Base-by-base conservation (phyloP, 2,888 invertebrate genomes). In the Aproaerema taeniolella region DNA sequence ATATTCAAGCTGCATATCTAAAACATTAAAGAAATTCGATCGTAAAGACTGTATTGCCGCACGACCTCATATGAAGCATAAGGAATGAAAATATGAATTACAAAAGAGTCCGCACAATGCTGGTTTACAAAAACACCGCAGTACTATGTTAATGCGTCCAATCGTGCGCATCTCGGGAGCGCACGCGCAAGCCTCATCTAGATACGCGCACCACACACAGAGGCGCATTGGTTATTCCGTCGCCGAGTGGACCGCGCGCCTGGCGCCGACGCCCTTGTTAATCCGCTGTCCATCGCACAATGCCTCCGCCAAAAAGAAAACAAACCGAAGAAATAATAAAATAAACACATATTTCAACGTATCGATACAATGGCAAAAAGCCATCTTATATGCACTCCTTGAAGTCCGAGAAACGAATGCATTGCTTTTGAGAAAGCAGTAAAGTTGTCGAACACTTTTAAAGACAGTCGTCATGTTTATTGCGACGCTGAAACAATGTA, bases 241-340 rank as follows among this genome's bases (percentile, higher is more conserved):
- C 66, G 61, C 63, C 58, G 55, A 55, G 48, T 52, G 45, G 51
- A 47, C 54, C 55, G 63, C 61, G 66, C 55, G 58, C 58, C 58
- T 67, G 82, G 81, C 83, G 82, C 83, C 82, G 73, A 62, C 64
- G 64, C 64, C 63, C 68, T 67, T 76, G 82, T 80, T 81, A 80
- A 83, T 78, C 79, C 79, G 54, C 52, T 68, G 72, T 71, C 72
- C 77, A 74, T 76, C 78, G 76, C 71, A 69, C 70, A 67, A 70
- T 62, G 60, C 59, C 52, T 49, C 46, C 50, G 52, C 64, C 58
- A 69, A 73, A 75, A 75, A 71, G 52, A 70, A 73, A 74, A 72
- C 61, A 44, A 49, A 47, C 31, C 42, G 43, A 52, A 43, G 39
- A 52, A 62, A 64, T 51, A 61, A 61, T 51, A 71, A 64, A 66